These are phyloP conservation scores for Aphis craccivora DNA, from an alignment of 1,140 invertebrate genomes.

Conservation along the genomic window DNA sequence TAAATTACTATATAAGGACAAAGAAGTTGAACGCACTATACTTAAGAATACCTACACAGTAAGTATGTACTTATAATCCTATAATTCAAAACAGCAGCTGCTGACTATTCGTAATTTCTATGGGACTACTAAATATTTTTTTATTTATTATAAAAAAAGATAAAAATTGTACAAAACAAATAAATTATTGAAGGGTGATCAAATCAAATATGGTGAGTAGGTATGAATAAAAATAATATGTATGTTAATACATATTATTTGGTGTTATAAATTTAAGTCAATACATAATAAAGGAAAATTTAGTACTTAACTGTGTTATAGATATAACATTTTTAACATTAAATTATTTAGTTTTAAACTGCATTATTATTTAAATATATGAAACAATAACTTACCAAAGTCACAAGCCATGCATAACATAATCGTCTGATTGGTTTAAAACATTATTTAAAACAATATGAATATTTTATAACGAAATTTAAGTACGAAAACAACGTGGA, in stretches of 20 bases:
- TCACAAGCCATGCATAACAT: slow-evolving; percentile 48
- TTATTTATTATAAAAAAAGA: not conserved
- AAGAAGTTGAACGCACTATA: slow-evolving; percentile 32
- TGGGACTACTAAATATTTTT: not conserved
- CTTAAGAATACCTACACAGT: not conserved
- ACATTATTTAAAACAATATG: not conserved
- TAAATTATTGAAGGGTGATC: not conserved
- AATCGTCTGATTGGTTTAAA: not conserved
- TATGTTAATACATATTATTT: not conserved
- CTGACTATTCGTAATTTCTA: not conserved
- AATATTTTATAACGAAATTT: not conserved
- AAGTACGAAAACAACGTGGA: not conserved
- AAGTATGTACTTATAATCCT: not conserved
- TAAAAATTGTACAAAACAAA: not conserved
- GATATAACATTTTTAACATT: not conserved
- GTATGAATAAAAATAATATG: not conserved
- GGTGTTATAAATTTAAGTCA: not conserved
- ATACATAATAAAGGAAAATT: not conserved
- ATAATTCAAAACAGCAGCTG: slow-evolving; percentile 9
- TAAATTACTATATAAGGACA: not conserved
- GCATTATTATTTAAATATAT: not conserved
- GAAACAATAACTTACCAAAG: slow-evolving; percentile 28
- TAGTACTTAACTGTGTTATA: not conserved
- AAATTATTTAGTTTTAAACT: not conserved
- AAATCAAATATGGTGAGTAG: not conserved